A percentile compares a stretch with the other conserved stretches of the same genome.
phyloP scores from a whole-genome alignment of 2,888 invertebrate genomes.

The Morpho deidamia region DNA sequence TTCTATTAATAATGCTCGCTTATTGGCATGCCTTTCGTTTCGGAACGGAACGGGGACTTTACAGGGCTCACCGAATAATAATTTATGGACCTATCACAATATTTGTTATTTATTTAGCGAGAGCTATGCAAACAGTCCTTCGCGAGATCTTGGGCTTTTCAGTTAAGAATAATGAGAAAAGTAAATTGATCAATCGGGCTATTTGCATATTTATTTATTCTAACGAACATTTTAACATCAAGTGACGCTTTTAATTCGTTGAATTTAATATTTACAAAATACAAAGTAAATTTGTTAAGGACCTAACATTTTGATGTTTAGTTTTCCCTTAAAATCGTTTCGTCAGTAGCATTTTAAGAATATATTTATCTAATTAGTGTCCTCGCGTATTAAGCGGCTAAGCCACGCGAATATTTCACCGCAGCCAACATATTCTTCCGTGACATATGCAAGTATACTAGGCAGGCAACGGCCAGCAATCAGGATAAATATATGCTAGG shows the following conservation, averaged over 20 bases:
- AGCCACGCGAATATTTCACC: no score
- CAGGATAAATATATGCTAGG: no score
- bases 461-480: no score
- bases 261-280: no score
- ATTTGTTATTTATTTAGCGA: slow-evolving; percentile 35
- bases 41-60: slow-evolving; percentile 20
- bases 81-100: slow-evolving; percentile 32
- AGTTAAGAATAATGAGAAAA: slow-evolving; percentile 14
- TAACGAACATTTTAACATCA: slow-evolving; percentile 6
- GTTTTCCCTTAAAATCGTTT: no score
- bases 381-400: no score
- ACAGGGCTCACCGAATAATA: slow-evolving; percentile 27
- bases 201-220: slow-evolving; percentile 14
- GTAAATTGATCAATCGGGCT: slow-evolving; percentile 19
- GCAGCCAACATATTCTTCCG: no score
- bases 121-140: slow-evolving; percentile 15
- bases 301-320: no score
- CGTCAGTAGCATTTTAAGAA: no score
- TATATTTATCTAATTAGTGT: no score
- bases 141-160: slow-evolving; percentile 12
- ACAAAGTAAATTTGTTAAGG: no score
- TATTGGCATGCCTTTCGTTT: slow-evolving; percentile 26
- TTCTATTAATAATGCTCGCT: slow-evolving; percentile 30
- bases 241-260: not conserved
- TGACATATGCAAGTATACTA: no score